Base-by-base conservation (phyloP, 64 coral and sea anemone genomes). In the Orbicella faveolata region DNA sequence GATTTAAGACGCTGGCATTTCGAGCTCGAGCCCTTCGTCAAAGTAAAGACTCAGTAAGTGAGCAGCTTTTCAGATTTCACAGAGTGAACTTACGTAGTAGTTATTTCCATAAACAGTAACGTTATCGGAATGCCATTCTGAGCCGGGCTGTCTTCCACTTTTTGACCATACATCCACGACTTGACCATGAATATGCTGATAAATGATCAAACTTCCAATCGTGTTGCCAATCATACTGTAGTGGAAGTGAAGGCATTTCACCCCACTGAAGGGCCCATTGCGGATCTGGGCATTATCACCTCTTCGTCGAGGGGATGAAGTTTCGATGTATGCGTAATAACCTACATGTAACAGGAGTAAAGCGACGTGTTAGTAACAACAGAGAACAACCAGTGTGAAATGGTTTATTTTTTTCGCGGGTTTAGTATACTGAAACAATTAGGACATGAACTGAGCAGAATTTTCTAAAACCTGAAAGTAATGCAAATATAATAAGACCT, bases 251-350 rank as follows among this genome's bases (percentile, higher is more conserved):
- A 96, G 93, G 21, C 95, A 96, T 36, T 85, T 61, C 25, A 90
- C 82, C 1, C 88, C 95, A 11, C 36, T 88, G 19, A 83, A 64
- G 0, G 91, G 91, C 21, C 91, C 91, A 20, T 61, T 82, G 25
- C 73, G 37, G 1, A 96, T 36, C 34, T 63, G 87, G 51, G 95
- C 95, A 16, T 48, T 74, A 4, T 96, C 76, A 9, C 88, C 88
- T 14, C 41, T 87, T 25, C 20, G 86, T 4, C 91, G 77, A 16
- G 95, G 95, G 53, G 30, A 79, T 3, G 95, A 96, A 0, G 88
- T 34, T 76, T 96, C 95, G 21, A 93, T 93, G 59, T 90, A 96
- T 0, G 80, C 63, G 59, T 93, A 96, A n/a, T 52, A 35, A 57
- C 94, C 94, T 96, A 48, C 44, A 48, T 48, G 39, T 41, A 41